Percentiles rank a stretch among this genome's conserved stretches.
Evolutionary conservation across 2,113 vertebrate species (phyloP).

Genomic region (Labeo rohita): DNA sequence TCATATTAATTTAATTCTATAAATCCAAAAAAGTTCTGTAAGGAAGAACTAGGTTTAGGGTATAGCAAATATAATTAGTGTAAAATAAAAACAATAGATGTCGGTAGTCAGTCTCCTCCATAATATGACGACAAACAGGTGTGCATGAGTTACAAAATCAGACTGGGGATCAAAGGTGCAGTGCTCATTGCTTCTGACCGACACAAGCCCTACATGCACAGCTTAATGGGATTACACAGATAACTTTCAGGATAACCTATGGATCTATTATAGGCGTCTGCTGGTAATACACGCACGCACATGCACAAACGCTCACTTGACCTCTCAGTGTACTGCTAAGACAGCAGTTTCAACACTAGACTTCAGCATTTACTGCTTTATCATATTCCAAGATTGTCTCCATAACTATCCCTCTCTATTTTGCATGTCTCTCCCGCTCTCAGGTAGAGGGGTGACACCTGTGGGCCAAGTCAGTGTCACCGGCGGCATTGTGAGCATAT

Average conservation of each 20-base stretch:
- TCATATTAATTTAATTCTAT: not conserved
- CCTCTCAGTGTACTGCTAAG: not conserved
- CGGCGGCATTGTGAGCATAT: slow-evolving; percentile 10
- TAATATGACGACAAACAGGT: not conserved
- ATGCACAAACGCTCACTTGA: not conserved
- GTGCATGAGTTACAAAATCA: not conserved
- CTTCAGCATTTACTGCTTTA: not conserved
- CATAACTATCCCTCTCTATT: not conserved
- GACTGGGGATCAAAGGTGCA: slow-evolving; percentile 3
- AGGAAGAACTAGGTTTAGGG: not conserved
- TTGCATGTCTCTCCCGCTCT: slow-evolving; percentile 10
- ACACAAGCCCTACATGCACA: not conserved
- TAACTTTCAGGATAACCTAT: not conserved
- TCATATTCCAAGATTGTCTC: slow-evolving; percentile 1
- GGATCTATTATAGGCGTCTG: not conserved
- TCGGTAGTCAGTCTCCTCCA: not conserved
- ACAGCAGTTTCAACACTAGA: not conserved
- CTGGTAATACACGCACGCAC: slow-evolving; percentile 5
- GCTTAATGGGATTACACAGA: slow-evolving; percentile 24
- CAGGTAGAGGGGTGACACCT: slow-evolving; percentile 27
- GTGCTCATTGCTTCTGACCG: not conserved
- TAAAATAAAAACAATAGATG: not conserved
- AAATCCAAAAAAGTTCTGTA: not conserved
- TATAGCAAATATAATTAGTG: not conserved
- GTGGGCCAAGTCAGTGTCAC: slow-evolving; percentile 36